phyloP scores from a whole-genome alignment of 1,140 invertebrate species.

The Saccostrea cuccullata region DNA sequence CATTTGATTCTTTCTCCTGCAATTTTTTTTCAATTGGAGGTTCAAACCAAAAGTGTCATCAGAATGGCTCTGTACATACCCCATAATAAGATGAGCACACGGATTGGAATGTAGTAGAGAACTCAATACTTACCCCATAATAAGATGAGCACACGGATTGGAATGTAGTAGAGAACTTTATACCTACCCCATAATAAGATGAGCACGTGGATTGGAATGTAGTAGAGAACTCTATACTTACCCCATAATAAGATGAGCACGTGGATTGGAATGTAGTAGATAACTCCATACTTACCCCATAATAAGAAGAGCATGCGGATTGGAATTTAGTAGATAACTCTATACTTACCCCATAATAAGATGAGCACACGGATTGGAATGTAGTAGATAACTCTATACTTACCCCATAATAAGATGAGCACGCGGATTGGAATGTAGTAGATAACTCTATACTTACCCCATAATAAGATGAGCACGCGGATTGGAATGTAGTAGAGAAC shows the following conservation, averaged over 20 bases:
- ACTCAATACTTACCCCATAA: conserved; percentile 90
- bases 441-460: conserved; percentile 86
- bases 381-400: no score
- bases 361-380: conserved; percentile 95
- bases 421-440: no score
- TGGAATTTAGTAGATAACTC: conserved; percentile 96
- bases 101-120: conserved; percentile 93
- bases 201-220: conserved; percentile 84
- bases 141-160: conserved; percentile 96
- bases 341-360: conserved; percentile 92
- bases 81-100: conserved; percentile 96
- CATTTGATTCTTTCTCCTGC: no score
- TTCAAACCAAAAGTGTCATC: no score
- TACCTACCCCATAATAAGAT: conserved; percentile 94
- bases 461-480: conserved; percentile 96
- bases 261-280: no score
- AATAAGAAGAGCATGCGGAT: conserved; percentile 93
- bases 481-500: no score
- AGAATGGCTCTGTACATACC: conserved; percentile 82
- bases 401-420: no score
- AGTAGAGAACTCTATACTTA: no score
- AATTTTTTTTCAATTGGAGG: no score
- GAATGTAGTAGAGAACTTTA: no score
- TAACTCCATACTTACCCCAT: conserved; percentile 93
- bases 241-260: no score